These are phyloP conservation scores for Penaeus japonicus DNA, from an alignment of 1,140 invertebrate genomes.

Conservation along the genomic window DNA sequence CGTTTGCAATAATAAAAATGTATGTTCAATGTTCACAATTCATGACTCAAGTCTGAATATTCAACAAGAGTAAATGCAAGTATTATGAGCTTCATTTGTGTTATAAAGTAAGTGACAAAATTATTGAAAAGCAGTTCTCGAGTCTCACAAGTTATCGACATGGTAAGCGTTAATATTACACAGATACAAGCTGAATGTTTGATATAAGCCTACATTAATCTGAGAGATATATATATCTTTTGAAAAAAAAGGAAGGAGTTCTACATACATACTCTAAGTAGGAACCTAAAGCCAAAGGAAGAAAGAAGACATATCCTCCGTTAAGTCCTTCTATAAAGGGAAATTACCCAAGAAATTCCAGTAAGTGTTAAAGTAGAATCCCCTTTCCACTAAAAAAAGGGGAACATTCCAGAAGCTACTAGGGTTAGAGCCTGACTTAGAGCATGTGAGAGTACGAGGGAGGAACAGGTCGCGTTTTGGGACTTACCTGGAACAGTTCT, in stretches of 20 bases:
- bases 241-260: no score
- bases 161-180: slow-evolving; percentile 41
- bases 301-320: no score
- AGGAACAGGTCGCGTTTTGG: neutral
- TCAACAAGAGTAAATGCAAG: slow-evolving; percentile 19
- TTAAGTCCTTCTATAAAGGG: no score
- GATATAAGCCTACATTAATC: neutral
- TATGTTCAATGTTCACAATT: neutral
- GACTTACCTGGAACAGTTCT: slow-evolving; percentile 57
- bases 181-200: neutral
- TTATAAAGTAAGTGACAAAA: slow-evolving; percentile 2
- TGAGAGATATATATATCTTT: no score
- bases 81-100: slow-evolving; percentile 46
- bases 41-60: neutral
- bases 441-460: neutral
- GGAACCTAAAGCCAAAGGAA: no score
- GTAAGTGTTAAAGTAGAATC: no score
- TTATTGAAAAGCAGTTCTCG: neutral
- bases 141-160: slow-evolving; percentile 42
- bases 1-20: no score
- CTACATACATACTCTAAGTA: no score
- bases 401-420: neutral
- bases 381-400: neutral
- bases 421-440: neutral
- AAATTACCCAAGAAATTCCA: no score